Conservation (phyloP, 35 echinoderm and acorn worm species). For the Holothuria glaberrima region DNA sequence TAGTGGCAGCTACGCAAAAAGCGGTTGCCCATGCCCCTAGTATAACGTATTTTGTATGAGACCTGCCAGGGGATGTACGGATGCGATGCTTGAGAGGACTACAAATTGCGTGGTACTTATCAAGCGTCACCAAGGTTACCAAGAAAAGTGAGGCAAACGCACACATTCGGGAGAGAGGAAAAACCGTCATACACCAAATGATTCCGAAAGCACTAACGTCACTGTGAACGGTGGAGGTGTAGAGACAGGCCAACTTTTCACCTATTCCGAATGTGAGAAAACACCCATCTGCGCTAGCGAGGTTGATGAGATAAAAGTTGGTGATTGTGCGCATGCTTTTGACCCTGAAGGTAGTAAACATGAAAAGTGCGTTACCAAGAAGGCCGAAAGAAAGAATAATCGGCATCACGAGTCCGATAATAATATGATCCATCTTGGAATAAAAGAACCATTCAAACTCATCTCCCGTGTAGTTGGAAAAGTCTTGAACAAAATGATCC, state of each 20-base stretch:
- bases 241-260: constrained; percentile 61
- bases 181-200: neutral
- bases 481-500: constrained; percentile 3
- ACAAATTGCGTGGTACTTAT: constrained; percentile 66
- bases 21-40: constrained; percentile 14
- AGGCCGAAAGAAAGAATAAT: constrained; percentile 68
- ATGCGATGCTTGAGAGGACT: constrained; percentile 21
- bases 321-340: constrained; percentile 83
- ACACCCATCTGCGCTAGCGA: constrained; percentile 67
- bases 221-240: neutral
- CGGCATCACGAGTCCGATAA: constrained; percentile 65
- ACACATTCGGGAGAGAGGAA: constrained; percentile 32
- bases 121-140: constrained; percentile 43
- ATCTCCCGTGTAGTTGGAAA: constrained; percentile 12
- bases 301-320: constrained; percentile 69
- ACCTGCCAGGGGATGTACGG: constrained; percentile 6
- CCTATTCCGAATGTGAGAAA: constrained; percentile 68
- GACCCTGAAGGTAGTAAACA: constrained; percentile 59
- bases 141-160: constrained; percentile 54
- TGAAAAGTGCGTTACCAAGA: constrained; percentile 63
- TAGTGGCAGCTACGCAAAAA: neutral
- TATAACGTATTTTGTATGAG: constrained; percentile 43
- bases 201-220: constrained; percentile 4
- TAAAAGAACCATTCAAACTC: constrained; percentile 31
- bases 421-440: neutral